Conservation (phyloP, 1,140 invertebrate species). For the Littorina saxatilis region DNA sequence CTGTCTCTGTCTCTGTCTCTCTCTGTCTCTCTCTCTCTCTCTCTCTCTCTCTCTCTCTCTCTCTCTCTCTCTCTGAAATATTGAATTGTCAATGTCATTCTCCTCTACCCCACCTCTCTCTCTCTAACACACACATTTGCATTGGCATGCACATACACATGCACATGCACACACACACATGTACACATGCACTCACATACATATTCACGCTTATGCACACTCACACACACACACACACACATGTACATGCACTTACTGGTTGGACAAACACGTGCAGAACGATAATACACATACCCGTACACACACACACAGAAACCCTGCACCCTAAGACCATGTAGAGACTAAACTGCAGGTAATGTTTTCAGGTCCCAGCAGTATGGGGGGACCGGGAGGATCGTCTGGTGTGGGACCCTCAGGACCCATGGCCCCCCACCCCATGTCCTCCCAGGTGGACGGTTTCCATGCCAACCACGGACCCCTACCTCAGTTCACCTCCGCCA, state of each 20-base stretch:
- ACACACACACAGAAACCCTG: neutral
- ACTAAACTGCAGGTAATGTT: neutral
- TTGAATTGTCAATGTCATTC: neutral
- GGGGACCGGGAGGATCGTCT: conserved; percentile 29
- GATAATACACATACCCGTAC: neutral
- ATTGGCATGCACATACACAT: too few relatives aligned
- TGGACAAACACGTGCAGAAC: too few relatives aligned
- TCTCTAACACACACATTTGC: too few relatives aligned
- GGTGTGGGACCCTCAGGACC: conserved; percentile 38
- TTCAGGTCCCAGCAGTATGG: conserved; percentile 30
- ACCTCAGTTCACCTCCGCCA: conserved; percentile 33
- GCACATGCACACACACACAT: too few relatives aligned
- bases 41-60: conserved; percentile 3
- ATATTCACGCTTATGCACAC: too few relatives aligned
- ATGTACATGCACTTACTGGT: too few relatives aligned
- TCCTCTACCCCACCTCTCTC: neutral
- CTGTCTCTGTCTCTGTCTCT: conserved; percentile 3
- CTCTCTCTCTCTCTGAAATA: neutral
- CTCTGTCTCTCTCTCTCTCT: conserved; percentile 11
- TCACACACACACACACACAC: too few relatives aligned
- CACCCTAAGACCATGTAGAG: neutral
- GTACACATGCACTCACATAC: too few relatives aligned
- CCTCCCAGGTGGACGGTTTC: conserved; percentile 34
- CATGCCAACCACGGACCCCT: conserved; percentile 21
- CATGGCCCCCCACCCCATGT: conserved; percentile 32